A percentile compares a stretch with the other conserved stretches of the same genome.
Conservation (phyloP, 2,888 invertebrate species). For the Amitus sp. region DNA sequence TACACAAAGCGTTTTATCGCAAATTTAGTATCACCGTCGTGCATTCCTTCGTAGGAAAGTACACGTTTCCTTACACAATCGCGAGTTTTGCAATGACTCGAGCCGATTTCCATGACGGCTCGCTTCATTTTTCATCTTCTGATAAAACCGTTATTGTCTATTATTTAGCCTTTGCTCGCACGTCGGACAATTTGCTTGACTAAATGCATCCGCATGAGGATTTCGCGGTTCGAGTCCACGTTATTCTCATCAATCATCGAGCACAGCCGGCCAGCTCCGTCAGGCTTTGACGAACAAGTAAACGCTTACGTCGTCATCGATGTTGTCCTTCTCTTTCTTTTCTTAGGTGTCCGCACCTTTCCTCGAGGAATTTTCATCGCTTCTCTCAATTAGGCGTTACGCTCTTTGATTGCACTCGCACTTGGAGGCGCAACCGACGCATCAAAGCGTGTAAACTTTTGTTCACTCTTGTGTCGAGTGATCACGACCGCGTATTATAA, state of each 20-base stretch:
- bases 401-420: constrained; percentile 30
- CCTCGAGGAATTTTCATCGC: constrained; percentile 25
- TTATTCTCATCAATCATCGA: constrained; percentile 43
- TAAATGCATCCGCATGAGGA: constrained; percentile 1
- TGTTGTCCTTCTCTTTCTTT: constrained; percentile 5
- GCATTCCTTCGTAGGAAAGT: not conserved
- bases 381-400: constrained; percentile 39
- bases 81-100: not conserved
- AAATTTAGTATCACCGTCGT: constrained; percentile 5
- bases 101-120: constrained; percentile 2
- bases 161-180: constrained; percentile 6
- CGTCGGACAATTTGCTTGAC: constrained; percentile 3
- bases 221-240: constrained; percentile 9
- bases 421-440: constrained; percentile 24
- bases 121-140: constrained; percentile 1
- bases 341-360: not conserved
- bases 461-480: no score
- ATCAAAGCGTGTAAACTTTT: constrained; percentile 38
- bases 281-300: constrained; percentile 39
- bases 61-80: constrained; percentile 1
- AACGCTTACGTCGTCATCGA: constrained; percentile 21
- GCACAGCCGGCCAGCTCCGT: constrained; percentile 46
- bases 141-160: constrained; percentile 6
- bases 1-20: no score
- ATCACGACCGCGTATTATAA: no score